Evolutionary conservation across 2,113 vertebrate species (phyloP), one percentile per base, ranked within the genome.

Genomic region (Pelobates fuscus): DNA sequence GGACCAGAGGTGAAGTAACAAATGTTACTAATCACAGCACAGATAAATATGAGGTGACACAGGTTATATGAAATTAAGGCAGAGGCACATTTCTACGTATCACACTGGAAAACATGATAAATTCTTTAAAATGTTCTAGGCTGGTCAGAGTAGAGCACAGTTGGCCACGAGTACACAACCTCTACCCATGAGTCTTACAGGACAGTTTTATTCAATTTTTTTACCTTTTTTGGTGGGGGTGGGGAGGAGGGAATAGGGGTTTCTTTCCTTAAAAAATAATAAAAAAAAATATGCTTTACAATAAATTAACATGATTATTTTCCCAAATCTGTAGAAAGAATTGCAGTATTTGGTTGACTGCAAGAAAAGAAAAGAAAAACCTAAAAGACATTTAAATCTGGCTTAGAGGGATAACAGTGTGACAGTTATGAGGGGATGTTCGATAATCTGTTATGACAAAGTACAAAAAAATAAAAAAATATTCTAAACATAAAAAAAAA

Each of bases 11-110:
- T 52, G 6, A 2, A 21, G n/a, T 10, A 57, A 23, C n/a, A 10
- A 17, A 52, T 20, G 15, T 57, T 57, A 6, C 15, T 8, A 11
- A n/a, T 24, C 30, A 65, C 17, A 49, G 30, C 30, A 32, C 12
- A 12, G 18, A 24, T 29, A 46, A 15, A 37, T 52, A 49, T 29
- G 44, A 54, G 59, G 57, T 29, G 55, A 62, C 20, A 15, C 12
- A 14, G 55, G 44, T 64, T 11, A 73, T 44, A 26, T 44, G n/a
- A 10, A 17, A 26, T 71, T 73, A 73, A 54, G 71, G 60, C 46
- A 32, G 54, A 24, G 27, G 30, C 24, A 30, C 17, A 26, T 44
- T 71, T 24, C 37, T 59, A 58, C 21, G 15, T 37, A 52, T 57
- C 14, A 37, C 12, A 23, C 49, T 18, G 12, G 15, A 57, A 15